Conservation (phyloP, 2,797 vertebrate species). For the Synaphobranchus kaupii region DNA sequence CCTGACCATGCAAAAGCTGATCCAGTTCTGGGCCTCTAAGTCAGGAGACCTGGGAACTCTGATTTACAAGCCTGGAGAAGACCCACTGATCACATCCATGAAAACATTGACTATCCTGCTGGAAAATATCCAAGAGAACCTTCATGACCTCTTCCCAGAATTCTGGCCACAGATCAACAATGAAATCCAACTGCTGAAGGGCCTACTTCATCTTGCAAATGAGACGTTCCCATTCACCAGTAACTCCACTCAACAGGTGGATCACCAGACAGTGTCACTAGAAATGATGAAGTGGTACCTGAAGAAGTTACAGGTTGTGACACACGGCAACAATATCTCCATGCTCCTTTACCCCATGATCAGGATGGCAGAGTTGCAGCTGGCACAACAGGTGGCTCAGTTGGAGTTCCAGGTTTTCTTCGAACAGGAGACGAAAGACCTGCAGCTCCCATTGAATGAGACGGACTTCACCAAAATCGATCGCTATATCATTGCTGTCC, state of each 20-base stretch:
- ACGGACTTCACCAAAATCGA: slow-evolving; percentile 58
- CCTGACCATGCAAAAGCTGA: slow-evolving; percentile 52
- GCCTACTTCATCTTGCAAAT: slow-evolving; percentile 52
- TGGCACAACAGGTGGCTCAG: slow-evolving; percentile 53
- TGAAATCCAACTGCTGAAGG: slow-evolving; percentile 64
- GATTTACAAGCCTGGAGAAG: slow-evolving; percentile 39
- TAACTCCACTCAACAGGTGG: slow-evolving; percentile 49
- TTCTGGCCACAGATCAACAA: slow-evolving; percentile 57
- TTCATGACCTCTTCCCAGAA: slow-evolving; percentile 55
- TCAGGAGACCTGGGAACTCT: slow-evolving; percentile 36
- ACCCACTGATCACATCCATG: slow-evolving; percentile 39
- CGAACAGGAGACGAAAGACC: slow-evolving; percentile 46
- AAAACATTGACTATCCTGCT: slow-evolving; percentile 54
- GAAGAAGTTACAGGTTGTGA: slow-evolving; percentile 62
- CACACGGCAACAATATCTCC: slow-evolving; percentile 54
- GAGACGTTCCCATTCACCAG: slow-evolving; percentile 48
- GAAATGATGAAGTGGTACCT: slow-evolving; percentile 71
- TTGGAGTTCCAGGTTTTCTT: slow-evolving; percentile 53
- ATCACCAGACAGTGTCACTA: slow-evolving; percentile 52
- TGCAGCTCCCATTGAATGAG: slow-evolving; percentile 62
- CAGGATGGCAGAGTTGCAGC: slow-evolving; percentile 59
- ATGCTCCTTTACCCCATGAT: slow-evolving; percentile 59
- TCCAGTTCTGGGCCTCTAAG: slow-evolving; percentile 53
- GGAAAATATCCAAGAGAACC: slow-evolving; percentile 58
- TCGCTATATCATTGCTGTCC: slow-evolving; percentile 49